Evolutionary conservation across 2,113 vertebrate species (phyloP).

Genomic region (Setophaga petechia): DNA sequence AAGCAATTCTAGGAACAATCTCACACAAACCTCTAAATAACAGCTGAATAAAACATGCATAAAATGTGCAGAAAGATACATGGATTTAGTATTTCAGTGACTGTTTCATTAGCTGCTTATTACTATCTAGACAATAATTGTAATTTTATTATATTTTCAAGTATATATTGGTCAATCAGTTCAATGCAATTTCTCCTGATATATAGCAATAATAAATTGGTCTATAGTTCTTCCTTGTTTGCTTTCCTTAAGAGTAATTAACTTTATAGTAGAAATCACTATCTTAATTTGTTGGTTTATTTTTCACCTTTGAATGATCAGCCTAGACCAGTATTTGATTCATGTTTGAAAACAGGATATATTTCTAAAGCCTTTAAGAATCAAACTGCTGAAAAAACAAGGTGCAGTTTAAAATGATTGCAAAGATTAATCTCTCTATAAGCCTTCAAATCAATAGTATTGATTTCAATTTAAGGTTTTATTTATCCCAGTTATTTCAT

Average conservation of each 20-base stretch:
- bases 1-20: not conserved
- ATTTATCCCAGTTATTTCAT: constrained; percentile 14
- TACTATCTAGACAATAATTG: not conserved
- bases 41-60: not conserved
- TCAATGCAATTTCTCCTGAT: not conserved
- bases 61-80: not conserved
- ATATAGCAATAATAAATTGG: not conserved
- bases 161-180: not conserved
- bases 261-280: not conserved
- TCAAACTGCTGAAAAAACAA: not conserved
- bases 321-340: not conserved
- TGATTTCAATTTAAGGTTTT: constrained; percentile 32
- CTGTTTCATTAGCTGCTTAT: constrained; percentile 49
- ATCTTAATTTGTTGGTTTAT: not conserved
- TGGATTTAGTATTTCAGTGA: not conserved
- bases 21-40: not conserved
- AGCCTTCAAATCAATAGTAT: constrained; percentile 4
- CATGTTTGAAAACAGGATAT: not conserved
- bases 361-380: not conserved
- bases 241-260: not conserved
- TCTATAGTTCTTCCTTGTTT: not conserved
- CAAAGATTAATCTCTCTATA: constrained; percentile 7
- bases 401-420: not conserved
- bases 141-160: constrained; percentile 10
- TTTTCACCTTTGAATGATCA: constrained; percentile 14